A percentile compares a stretch with the other conserved stretches of the same genome.
Conservation (phyloP, 2,888 invertebrate species). For the Xylota segnis region DNA sequence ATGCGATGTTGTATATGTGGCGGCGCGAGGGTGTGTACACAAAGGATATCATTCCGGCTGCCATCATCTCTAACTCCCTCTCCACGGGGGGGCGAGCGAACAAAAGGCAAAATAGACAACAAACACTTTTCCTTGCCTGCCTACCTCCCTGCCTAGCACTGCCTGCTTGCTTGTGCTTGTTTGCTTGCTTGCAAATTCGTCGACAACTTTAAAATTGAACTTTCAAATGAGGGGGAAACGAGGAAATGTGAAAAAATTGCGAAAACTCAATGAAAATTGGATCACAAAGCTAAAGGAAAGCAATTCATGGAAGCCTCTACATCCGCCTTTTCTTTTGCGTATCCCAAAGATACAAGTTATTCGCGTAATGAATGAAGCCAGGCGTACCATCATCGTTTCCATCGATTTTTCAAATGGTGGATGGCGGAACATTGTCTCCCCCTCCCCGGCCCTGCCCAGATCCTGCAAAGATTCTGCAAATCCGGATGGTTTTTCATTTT, state of each 20-base stretch:
- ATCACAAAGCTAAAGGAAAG: constrained; percentile 66
- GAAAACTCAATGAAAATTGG: constrained; percentile 74
- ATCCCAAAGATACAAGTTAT: constrained; percentile 53
- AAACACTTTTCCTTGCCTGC: constrained; percentile 52
- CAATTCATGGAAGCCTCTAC: constrained; percentile 65
- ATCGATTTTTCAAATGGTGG: constrained; percentile 60
- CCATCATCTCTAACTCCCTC: constrained; percentile 25
- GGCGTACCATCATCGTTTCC: constrained; percentile 36
- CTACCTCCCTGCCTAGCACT: not conserved
- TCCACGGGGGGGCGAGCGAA: constrained; percentile 27
- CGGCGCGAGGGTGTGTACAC: constrained; percentile 18
- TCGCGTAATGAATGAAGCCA: constrained; percentile 65
- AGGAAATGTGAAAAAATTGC: constrained; percentile 71
- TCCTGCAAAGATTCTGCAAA: constrained; percentile 7
- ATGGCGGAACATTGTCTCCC: too few species aligned
- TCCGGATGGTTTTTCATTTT: constrained; percentile 27
- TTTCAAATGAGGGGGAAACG: constrained; percentile 29
- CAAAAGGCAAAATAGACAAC: constrained; percentile 68
- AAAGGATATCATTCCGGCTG: constrained; percentile 46
- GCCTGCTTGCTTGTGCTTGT: too few species aligned
- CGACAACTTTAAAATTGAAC: constrained; percentile 48
- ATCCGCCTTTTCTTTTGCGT: constrained; percentile 46
- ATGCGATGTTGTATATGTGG: not conserved
- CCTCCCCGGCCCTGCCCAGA: not conserved
- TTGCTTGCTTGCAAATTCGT: constrained; percentile 5